Percentiles rank a stretch among this genome's conserved stretches.
phyloP scores from a whole-genome alignment of 2,888 invertebrate genomes.

The Rotaria sp. region DNA sequence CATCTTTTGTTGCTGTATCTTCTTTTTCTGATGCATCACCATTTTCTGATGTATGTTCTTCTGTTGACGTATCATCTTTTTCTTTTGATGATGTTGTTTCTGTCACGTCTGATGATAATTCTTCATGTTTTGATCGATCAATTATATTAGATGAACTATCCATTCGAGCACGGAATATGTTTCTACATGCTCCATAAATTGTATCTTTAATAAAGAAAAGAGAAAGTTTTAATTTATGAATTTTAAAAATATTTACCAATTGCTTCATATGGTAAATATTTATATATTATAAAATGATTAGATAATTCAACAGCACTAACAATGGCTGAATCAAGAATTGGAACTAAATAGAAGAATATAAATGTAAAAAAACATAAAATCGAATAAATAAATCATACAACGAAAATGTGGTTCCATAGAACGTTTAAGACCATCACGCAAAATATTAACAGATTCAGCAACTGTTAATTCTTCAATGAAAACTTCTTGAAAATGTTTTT shows the following conservation, averaged over 20 bases:
- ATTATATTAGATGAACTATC: too few relatives aligned
- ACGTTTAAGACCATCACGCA: constrained; percentile 39
- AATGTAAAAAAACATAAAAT: too few relatives aligned
- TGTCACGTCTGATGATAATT: neutral
- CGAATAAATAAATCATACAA: neutral
- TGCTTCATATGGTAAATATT: constrained; percentile 46
- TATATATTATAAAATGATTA: constrained; percentile 44
- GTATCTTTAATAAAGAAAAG: constrained; percentile 43
- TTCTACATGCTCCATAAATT: constrained; percentile 44
- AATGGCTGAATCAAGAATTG: constrained; percentile 42
- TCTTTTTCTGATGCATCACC: too few relatives aligned
- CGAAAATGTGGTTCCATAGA: constrained; percentile 27
- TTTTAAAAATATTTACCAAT: constrained; percentile 38
- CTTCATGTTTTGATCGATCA: too few relatives aligned
- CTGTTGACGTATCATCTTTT: too few relatives aligned
- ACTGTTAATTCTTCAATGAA: constrained; percentile 36
- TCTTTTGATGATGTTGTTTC: neutral
- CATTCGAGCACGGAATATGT: neutral
- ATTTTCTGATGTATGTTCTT: too few relatives aligned
- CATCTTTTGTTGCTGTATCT: too few relatives aligned
- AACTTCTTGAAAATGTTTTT: constrained; percentile 44
- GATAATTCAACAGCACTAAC: constrained; percentile 42
- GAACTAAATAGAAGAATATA: constrained; percentile 31
- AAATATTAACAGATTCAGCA: constrained; percentile 43
- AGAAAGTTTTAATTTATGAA: too few relatives aligned